Conservation (phyloP, 1,140 invertebrate genomes). For the Drosophila azteca region DNA sequence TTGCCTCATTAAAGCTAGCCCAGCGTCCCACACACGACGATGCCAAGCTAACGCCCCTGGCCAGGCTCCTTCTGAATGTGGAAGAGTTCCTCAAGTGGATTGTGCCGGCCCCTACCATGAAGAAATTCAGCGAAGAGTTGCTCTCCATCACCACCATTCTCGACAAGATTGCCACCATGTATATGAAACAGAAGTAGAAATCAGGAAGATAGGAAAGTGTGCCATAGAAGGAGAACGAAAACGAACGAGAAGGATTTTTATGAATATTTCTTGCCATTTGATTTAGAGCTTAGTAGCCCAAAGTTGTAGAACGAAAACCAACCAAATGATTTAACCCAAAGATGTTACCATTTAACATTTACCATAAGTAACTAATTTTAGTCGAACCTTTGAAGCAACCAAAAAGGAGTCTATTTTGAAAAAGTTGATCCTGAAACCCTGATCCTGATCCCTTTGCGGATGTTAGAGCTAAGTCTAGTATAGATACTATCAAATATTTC, state of each 20-base stretch:
- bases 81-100: conserved; percentile 92
- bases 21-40: conserved; percentile 87
- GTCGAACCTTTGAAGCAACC: conserved; percentile 43
- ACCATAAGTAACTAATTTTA: conserved; percentile 16
- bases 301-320: conserved; percentile 42
- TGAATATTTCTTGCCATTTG: conserved; percentile 74
- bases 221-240: conserved; percentile 52
- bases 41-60: conserved; percentile 85
- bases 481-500: not conserved
- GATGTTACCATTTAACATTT: conserved; percentile 44
- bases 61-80: conserved; percentile 88
- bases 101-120: conserved; percentile 90
- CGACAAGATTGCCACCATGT: conserved; percentile 84
- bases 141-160: conserved; percentile 91
- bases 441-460: not conserved
- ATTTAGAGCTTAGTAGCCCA: conserved; percentile 36
- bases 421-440: conserved; percentile 9
- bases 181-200: conserved; percentile 77
- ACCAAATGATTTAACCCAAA: conserved; percentile 72
- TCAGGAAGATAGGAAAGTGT: conserved; percentile 38
- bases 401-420: conserved; percentile 39
- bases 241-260: conserved; percentile 28
- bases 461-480: conserved; percentile 7
- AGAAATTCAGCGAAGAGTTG: conserved; percentile 89
- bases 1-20: conserved; percentile 90